Percentiles rank a stretch among this genome's conserved stretches.
Conservation (phyloP, 2,113 vertebrate species). For the Colistium nudipinnis region DNA sequence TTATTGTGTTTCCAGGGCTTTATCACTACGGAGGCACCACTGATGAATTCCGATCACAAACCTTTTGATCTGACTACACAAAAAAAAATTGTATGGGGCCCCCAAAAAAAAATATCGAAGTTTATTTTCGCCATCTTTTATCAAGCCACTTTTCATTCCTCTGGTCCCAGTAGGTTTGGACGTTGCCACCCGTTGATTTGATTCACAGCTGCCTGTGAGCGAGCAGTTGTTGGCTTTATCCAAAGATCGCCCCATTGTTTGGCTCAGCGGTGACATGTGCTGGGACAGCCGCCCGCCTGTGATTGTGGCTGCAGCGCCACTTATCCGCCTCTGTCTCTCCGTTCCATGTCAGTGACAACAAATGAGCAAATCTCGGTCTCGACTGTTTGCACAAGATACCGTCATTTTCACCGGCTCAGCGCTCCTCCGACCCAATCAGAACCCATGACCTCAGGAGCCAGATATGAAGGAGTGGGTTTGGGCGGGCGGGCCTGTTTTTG, state of each 20-base stretch:
- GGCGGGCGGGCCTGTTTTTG: constrained; percentile 36
- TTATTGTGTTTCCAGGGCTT: background rate
- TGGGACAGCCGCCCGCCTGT: constrained; percentile 21
- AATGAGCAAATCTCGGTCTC: constrained; percentile 18
- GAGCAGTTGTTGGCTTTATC: constrained; percentile 52
- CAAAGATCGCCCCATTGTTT: constrained; percentile 66
- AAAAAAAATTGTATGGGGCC: background rate
- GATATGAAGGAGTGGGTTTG: constrained; percentile 59
- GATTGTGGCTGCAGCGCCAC: constrained; percentile 7
- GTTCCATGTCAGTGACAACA: constrained; percentile 33
- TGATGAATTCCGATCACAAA: background rate
- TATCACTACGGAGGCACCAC: too few species aligned
- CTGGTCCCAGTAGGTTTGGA: background rate
- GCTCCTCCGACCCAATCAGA: constrained; percentile 30
- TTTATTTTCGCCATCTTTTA: too few species aligned
- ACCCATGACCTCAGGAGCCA: constrained; percentile 59
- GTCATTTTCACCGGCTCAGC: constrained; percentile 59
- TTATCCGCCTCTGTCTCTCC: background rate
- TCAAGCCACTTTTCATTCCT: background rate
- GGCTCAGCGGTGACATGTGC: constrained; percentile 24
- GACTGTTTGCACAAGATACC: constrained; percentile 50
- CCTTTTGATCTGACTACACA: constrained; percentile 2
- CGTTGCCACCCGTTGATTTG: constrained; percentile 33
- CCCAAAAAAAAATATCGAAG: background rate
- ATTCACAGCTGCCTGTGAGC: constrained; percentile 11